A percentile compares a stretch with the other conserved stretches of the same genome.
phyloP scores from a whole-genome alignment of 2,113 vertebrate genomes.

The Chrysochloris asiatica region DNA sequence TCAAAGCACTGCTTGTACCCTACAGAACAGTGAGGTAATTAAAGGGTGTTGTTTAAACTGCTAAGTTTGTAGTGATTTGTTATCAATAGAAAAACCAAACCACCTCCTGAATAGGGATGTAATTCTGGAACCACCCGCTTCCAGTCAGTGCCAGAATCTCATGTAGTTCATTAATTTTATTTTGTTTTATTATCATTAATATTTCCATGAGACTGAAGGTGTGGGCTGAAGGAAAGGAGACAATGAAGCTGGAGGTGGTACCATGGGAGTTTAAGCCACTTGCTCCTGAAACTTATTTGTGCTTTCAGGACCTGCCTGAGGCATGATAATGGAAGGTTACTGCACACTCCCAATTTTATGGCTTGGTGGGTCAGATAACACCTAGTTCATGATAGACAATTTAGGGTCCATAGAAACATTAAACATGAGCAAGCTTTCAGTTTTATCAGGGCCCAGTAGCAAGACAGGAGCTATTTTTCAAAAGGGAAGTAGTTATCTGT shows the following conservation, averaged over 20 bases:
- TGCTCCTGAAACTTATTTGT: not conserved
- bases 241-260: not conserved
- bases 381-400: not conserved
- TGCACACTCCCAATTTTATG: not conserved
- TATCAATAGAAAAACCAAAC: not conserved
- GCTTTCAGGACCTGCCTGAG: not conserved
- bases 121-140: not conserved
- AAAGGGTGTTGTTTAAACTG: not conserved
- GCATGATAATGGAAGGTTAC: not conserved
- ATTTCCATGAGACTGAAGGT: not conserved
- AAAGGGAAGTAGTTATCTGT: not conserved
- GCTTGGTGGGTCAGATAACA: not conserved
- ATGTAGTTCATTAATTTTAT: not conserved
- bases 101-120: not conserved
- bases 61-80: not conserved
- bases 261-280: not conserved
- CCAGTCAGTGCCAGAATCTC: not conserved
- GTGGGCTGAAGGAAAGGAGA: not conserved
- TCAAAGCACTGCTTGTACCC: too few species aligned
- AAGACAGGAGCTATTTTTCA: conserved; percentile 15
- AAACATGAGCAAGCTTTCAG: not conserved
- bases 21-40: not conserved
- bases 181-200: not conserved
- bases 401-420: not conserved
- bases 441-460: not conserved